Conservation (phyloP, 2,113 vertebrate genomes). For the Eurypyga helias region DNA sequence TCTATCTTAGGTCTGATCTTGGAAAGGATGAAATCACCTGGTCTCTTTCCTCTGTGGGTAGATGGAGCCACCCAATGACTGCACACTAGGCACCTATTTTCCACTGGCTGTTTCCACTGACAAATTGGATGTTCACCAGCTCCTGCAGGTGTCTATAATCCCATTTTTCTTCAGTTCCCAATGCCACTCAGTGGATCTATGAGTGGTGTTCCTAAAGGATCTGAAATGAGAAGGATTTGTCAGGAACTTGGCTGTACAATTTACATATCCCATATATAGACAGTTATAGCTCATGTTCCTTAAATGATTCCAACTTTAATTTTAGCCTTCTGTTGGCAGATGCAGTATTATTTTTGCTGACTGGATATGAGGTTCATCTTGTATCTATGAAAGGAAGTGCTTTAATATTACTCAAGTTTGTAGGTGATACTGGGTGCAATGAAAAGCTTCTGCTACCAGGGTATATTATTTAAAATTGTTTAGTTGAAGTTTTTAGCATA, state of each 20-base stretch:
- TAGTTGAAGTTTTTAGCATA: not conserved
- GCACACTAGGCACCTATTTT: not conserved
- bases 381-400: not conserved
- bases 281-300: not conserved
- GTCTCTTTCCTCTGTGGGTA: not conserved
- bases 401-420: not conserved
- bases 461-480: not conserved
- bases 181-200: accelerated
- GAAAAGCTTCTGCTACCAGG: not conserved
- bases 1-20: not conserved
- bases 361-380: not conserved
- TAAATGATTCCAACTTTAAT: not conserved
- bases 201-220: not conserved
- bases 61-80: not conserved
- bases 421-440: accelerated
- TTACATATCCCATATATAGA: not conserved
- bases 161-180: not conserved
- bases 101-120: not conserved
- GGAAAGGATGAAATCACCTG: not conserved
- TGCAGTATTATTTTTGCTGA: not conserved
- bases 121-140: not conserved
- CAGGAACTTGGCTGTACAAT: not conserved
- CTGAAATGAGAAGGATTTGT: not conserved
- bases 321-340: not conserved
- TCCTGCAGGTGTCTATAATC: not conserved